These are phyloP conservation scores for Kryptopterus vitreolus DNA, from an alignment of 2,797 vertebrate species.

Conservation along the genomic window DNA sequence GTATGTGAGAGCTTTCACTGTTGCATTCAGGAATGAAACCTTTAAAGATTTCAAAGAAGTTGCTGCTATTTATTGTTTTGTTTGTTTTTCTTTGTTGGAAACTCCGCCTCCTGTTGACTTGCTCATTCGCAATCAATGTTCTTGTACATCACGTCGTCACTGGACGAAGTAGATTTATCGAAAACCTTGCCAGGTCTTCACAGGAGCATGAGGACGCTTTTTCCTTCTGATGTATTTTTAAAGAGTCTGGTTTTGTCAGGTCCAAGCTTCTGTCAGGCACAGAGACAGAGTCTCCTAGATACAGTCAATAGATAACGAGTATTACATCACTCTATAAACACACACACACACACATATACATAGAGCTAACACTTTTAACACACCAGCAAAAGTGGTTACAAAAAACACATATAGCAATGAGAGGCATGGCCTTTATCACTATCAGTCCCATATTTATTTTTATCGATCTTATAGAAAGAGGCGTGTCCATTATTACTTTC, in stretches of 20 bases:
- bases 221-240: no score
- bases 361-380: neutral
- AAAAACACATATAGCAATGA: neutral
- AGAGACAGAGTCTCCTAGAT: neutral
- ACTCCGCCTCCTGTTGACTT: neutral
- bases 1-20: neutral
- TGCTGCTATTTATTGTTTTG: constrained; percentile 62
- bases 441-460: no score
- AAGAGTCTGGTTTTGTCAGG: no score
- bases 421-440: neutral
- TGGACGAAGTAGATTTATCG: neutral
- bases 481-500: neutral
- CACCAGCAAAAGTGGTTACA: neutral
- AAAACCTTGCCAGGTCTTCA: neutral
- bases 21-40: constrained; percentile 16
- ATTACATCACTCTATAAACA: neutral
- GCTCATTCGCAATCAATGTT: constrained; percentile 4
- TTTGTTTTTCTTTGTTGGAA: neutral
- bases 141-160: neutral
- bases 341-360: neutral
- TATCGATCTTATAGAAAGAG: neutral
- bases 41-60: constrained; percentile 50
- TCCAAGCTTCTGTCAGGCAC: no score
- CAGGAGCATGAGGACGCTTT: neutral
- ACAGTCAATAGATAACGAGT: neutral